Evolutionary conservation across 2,888 invertebrate genomes (phyloP).

Genomic region (Sminthurinus aureus): DNA sequence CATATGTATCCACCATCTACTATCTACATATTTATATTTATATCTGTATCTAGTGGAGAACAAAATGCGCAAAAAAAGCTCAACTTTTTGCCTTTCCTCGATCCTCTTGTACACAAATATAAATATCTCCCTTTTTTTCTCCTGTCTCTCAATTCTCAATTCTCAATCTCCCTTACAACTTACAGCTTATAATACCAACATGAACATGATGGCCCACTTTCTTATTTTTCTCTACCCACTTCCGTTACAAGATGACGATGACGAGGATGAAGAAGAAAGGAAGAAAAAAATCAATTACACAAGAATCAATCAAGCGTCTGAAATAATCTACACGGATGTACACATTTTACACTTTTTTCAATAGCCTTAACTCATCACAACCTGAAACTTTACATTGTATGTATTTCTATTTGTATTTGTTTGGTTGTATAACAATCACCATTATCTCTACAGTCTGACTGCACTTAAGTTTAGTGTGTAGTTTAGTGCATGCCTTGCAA

Average conservation of each 20-base stretch:
- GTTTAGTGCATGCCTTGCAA: conserved; percentile 30
- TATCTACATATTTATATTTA: too few species aligned
- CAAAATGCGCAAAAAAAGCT: conserved; percentile 15
- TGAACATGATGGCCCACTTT: conserved; percentile 52
- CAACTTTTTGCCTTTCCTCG: not conserved
- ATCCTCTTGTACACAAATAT: conserved; percentile 1
- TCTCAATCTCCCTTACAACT: not conserved
- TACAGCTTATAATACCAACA: too few species aligned
- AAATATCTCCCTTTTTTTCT: conserved; percentile 9
- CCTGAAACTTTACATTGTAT: too few species aligned
- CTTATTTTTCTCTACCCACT: conserved; percentile 50
- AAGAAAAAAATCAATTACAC: conserved; percentile 57
- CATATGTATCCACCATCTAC: not conserved
- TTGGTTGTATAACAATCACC: conserved; percentile 40
- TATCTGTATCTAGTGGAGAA: not conserved
- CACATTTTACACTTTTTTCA: conserved; percentile 22
- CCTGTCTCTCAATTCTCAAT: not conserved
- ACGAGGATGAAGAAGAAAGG: not conserved
- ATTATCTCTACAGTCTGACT: conserved; percentile 8
- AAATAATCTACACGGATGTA: conserved; percentile 43
- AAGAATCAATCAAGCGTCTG: conserved; percentile 59
- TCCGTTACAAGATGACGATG: conserved; percentile 48
- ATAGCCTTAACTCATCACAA: not conserved
- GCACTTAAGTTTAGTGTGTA: too few species aligned
- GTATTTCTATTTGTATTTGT: too few species aligned